Percentiles rank a stretch among this genome's conserved stretches.
Conservation (phyloP, 1,140 invertebrate species). For the Rhyacophila brunnea region DNA sequence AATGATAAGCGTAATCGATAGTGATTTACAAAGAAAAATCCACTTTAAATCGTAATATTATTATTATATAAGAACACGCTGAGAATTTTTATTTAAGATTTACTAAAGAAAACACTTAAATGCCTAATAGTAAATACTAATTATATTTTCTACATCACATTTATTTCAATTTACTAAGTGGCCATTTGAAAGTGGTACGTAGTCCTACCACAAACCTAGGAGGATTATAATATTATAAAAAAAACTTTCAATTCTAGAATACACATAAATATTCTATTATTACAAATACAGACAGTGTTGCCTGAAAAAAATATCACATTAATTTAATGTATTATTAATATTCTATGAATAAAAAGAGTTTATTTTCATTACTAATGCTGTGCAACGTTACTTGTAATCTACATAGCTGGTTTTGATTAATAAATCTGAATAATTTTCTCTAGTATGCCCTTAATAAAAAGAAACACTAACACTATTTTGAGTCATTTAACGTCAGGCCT, state of each 20-base stretch:
- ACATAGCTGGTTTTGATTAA: no score
- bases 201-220: slow-evolving; percentile 1
- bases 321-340: background rate
- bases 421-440: no score
- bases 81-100: background rate
- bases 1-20: no score
- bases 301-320: slow-evolving; percentile 8
- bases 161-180: background rate
- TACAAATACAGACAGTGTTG: background rate
- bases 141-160: slow-evolving; percentile 1
- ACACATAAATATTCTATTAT: background rate
- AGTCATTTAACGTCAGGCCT: no score
- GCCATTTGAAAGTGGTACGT: background rate
- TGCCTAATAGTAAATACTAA: background rate
- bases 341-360: background rate
- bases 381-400: no score
- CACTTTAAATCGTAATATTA: no score
- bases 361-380: no score
- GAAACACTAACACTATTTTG: no score
- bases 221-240: background rate
- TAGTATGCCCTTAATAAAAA: no score
- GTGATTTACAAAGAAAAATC: no score
- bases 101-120: background rate
- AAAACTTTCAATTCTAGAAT: background rate
- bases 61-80: background rate